These are phyloP conservation scores for Rana temporaria DNA, from an alignment of 2,113 vertebrate species.

Conservation along the genomic window DNA sequence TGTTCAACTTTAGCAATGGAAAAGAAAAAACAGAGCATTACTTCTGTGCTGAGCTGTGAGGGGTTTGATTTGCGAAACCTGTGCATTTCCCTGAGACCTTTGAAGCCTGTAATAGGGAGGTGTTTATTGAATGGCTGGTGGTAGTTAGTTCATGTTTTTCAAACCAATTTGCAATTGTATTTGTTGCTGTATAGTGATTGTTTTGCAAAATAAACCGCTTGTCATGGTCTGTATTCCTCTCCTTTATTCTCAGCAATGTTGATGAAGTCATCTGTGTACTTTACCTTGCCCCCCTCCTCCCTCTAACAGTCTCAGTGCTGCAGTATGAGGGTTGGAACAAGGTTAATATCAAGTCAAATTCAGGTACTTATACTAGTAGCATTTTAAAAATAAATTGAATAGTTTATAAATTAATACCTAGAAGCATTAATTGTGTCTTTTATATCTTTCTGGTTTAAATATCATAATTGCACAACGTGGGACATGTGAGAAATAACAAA, in stretches of 20 bases:
- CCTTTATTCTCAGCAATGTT: background rate
- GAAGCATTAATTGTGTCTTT: no score
- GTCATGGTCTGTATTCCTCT: slow-evolving; percentile 66
- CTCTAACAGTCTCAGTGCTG: no score
- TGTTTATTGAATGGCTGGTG: slow-evolving; percentile 83
- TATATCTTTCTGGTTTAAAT: no score
- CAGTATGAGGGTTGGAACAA: no score
- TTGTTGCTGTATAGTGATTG: slow-evolving; percentile 90
- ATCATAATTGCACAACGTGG: no score
- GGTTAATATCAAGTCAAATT: no score
- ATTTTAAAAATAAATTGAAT: no score
- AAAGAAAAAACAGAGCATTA: slow-evolving; percentile 68
- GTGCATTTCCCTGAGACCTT: slow-evolving; percentile 76
- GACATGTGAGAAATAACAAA: no score
- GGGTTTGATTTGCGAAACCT: slow-evolving; percentile 72
- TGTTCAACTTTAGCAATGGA: slow-evolving; percentile 85
- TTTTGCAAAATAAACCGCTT: slow-evolving; percentile 89
- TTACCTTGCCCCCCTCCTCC: no score
- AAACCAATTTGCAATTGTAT: slow-evolving; percentile 87
- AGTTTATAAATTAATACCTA: no score
- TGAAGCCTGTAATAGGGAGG: slow-evolving; percentile 81
- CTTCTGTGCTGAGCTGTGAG: slow-evolving; percentile 71
- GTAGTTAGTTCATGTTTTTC: slow-evolving; percentile 89
- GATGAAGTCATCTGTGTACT: no score
- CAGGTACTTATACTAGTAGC: no score